Percentiles rank a stretch among this genome's conserved stretches.
Evolutionary conservation across 2,113 vertebrate genomes (phyloP).

Genomic region (Speoplatyrhinus poulsoni): DNA sequence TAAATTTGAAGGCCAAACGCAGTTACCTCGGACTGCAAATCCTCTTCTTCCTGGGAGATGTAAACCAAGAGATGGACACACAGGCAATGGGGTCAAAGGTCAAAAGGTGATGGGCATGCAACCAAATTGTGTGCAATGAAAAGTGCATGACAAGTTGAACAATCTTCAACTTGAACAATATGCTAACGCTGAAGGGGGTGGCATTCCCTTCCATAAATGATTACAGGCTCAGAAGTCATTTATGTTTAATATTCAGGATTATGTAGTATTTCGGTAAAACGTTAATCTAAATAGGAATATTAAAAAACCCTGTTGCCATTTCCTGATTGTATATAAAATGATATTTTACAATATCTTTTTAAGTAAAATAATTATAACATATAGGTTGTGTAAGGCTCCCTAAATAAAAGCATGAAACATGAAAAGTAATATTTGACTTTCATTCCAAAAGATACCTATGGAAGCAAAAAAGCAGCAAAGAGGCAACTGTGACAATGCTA

Average conservation of each 20-base stretch:
- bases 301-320: background rate
- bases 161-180: background rate
- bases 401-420: background rate
- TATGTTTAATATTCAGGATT: background rate
- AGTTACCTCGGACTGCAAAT: constrained; percentile 80
- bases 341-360: background rate
- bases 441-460: constrained; percentile 12
- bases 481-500: background rate
- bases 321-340: background rate
- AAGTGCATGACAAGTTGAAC: background rate
- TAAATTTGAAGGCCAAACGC: constrained; percentile 30
- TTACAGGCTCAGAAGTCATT: too few species aligned
- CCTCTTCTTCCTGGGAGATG: constrained; percentile 73
- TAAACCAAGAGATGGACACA: constrained; percentile 57
- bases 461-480: background rate
- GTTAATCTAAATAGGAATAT: background rate
- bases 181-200: background rate
- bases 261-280: background rate
- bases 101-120: constrained; percentile 9
- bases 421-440: background rate
- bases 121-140: constrained; percentile 8
- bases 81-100: constrained; percentile 46
- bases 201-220: too few species aligned
- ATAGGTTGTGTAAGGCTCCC: background rate
- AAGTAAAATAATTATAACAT: background rate